Evolutionary conservation across 1,140 invertebrate genomes (phyloP), one percentile per base, ranked within the genome.

Genomic region (Elymnias hypermnestra): DNA sequence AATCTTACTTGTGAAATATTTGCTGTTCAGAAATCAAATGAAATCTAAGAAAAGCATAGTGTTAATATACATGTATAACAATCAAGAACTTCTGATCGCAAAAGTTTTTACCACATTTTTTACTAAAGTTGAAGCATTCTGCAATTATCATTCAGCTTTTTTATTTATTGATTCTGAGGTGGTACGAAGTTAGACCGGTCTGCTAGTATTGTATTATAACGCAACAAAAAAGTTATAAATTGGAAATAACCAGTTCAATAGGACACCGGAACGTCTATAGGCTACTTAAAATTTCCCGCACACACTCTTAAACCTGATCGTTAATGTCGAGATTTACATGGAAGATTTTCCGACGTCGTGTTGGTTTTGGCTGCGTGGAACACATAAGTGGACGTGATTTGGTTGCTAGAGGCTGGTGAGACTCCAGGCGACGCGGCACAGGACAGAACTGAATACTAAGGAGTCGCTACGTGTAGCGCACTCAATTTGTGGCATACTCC

Each of bases 321-420:
- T 78, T 81, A 83, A 75, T 75, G 72, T 73, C 65, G 71, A 83
- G 76, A 83, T 83, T 83, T 83, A 79, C 79, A 73, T 78, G 75
- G 72, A 70, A 81, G 74, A 83, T 81, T 81, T 83, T 83, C 66
- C 64, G 60, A 50, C 50, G 64, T 62, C 64, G 62, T 75, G 75
- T 83, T 83, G 76, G 75, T 83, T 83, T 83, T 83, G 79, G 76
- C 76, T 77, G 76, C 76, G 76, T 77, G 79, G 75, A 77, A 83
- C 79, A 83, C 73, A 83, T 81, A 75, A 72, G 78, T 75, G 74
- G 69, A 83, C 79, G 79, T 83, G 79, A 79, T 68, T 64, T 66
- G 79, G 67, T 63, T 79, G 57, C 72, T 51, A 63, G 56, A 61
- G 54, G 50, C 50, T 57, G 66, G 65, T 51, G 72, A 71, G 59